These are phyloP conservation scores for Enteromius argenteus DNA, from an alignment of 2,797 vertebrate genomes.

Conservation along the genomic window DNA sequence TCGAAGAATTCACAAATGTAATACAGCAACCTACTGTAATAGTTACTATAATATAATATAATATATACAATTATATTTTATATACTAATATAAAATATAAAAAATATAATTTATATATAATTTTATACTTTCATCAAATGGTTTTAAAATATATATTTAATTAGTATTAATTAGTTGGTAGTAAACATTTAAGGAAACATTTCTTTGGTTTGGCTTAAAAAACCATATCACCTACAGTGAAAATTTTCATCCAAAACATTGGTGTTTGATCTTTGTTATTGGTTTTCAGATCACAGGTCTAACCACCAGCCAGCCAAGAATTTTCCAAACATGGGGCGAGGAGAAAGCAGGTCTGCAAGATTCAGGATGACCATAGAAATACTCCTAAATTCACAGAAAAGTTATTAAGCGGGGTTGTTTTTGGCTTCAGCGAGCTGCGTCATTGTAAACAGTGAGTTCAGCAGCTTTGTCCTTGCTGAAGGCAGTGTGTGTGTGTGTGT, in stretches of 20 bases:
- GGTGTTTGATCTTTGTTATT: constrained; percentile 61
- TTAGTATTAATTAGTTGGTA: too few relatives aligned
- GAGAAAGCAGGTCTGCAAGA: constrained; percentile 40
- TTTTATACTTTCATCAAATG: not conserved
- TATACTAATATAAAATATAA: not conserved
- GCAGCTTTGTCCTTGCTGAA: constrained; percentile 22
- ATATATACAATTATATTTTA: too few relatives aligned
- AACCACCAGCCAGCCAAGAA: constrained; percentile 62
- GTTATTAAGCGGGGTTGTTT: constrained; percentile 12
- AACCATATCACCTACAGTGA: not conserved
- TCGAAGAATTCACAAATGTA: not conserved
- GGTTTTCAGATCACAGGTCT: constrained; percentile 46
- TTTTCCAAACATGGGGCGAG: constrained; percentile 77
- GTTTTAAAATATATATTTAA: not conserved
- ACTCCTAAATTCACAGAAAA: constrained; percentile 28
- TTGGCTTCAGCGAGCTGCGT: constrained; percentile 27
- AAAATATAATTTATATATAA: not conserved
- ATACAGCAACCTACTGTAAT: not conserved
- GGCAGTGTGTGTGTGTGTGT: not conserved
- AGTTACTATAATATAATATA: not conserved
- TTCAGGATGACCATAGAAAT: not conserved
- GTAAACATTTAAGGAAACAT: too few relatives aligned
- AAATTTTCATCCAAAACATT: not conserved
- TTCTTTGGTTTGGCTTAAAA: too few relatives aligned
- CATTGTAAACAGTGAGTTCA: constrained; percentile 28